A percentile compares a stretch with the other conserved stretches of the same genome.
These are phyloP conservation scores for Tetragnatha montana DNA, from an alignment of 2,888 invertebrate species.

Conservation along the genomic window DNA sequence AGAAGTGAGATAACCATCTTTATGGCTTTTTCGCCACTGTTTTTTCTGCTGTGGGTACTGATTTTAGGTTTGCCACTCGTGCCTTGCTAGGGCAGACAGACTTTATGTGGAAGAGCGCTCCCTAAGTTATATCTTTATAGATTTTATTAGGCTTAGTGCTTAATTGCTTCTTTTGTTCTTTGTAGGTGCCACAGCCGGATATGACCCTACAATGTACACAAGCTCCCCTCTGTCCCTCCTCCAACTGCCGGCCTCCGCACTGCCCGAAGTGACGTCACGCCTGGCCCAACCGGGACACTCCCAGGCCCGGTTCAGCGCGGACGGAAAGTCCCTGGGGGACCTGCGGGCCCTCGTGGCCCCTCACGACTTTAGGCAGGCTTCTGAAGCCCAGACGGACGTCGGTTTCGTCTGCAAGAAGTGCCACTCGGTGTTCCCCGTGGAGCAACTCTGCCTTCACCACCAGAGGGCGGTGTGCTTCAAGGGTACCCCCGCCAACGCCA, in stretches of 20 bases:
- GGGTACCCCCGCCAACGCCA: constrained; percentile 76
- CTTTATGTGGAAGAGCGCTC: background rate
- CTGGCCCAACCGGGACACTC: constrained; percentile 82
- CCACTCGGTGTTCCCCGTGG: constrained; percentile 87
- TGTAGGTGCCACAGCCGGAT: constrained; percentile 53
- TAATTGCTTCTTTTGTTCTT: constrained; percentile 22
- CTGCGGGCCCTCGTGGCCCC: constrained; percentile 74
- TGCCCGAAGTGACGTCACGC: constrained; percentile 74
- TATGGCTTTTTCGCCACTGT: too few relatives aligned
- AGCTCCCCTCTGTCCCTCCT: constrained; percentile 80
- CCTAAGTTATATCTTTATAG: background rate
- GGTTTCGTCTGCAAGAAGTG: constrained; percentile 90
- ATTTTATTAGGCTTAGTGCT: background rate
- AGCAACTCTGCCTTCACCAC: constrained; percentile 83
- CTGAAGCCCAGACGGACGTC: constrained; percentile 78
- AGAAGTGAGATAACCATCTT: too few relatives aligned
- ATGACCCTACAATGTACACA: constrained; percentile 74
- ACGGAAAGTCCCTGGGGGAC: constrained; percentile 76
- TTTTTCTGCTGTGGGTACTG: too few relatives aligned
- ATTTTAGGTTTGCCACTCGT: too few relatives aligned
- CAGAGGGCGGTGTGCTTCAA: constrained; percentile 80
- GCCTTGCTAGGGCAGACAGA: too few relatives aligned
- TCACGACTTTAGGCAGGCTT: constrained; percentile 74
- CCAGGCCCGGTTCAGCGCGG: constrained; percentile 81
- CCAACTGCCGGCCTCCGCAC: constrained; percentile 79